Base-by-base conservation (phyloP, 2,888 invertebrate genomes). In the Linyphia triangularis region DNA sequence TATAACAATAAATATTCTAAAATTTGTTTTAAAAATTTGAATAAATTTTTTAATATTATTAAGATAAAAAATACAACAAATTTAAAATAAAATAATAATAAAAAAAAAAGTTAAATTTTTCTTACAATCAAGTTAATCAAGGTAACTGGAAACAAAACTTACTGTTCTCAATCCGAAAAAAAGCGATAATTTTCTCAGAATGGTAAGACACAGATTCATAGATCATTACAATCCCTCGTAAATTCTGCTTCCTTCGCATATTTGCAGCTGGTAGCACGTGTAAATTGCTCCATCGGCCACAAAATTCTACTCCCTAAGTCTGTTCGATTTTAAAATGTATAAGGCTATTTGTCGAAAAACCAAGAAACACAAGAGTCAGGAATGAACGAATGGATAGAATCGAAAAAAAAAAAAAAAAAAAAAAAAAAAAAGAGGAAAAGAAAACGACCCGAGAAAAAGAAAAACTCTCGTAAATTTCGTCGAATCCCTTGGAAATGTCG, bases 271-370 rank as follows among this genome's bases (percentile, higher is more conserved):
- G 67, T 37, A 37, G 61, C 57, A 69, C 65, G 75, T 84, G 84
- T 69, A 75, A 84, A 75, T 77, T 84, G 65, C 84, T 67, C 84
- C 40, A 40, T 61, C 59, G 72, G 73, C 75, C 84, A 84, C 84
- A 37, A 84, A 84, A 75, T 33, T 84, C 67, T 57, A 40, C 82
- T 59, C 65, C 28, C 75, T 16, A 5, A 16, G 22, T 28, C 70
- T 59, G 19, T 57, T 19, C 24, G 67, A 59, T 84, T 84, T 84
- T 84, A 84, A 84, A 84, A 75, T 84, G 84, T 75, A 75, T 84
- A 75, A 84, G 84, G 84, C 75, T 67, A 77, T 84, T 84, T 84
- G 4, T 13, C 40, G 16, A 40, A 40, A 40, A 40, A 40, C n/a
- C 40, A 40, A 40, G 40, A 40, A 70, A 65, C 63, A 33, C 13